phyloP scores from a whole-genome alignment of 2,888 invertebrate genomes.

The Cheilosia vernalis region DNA sequence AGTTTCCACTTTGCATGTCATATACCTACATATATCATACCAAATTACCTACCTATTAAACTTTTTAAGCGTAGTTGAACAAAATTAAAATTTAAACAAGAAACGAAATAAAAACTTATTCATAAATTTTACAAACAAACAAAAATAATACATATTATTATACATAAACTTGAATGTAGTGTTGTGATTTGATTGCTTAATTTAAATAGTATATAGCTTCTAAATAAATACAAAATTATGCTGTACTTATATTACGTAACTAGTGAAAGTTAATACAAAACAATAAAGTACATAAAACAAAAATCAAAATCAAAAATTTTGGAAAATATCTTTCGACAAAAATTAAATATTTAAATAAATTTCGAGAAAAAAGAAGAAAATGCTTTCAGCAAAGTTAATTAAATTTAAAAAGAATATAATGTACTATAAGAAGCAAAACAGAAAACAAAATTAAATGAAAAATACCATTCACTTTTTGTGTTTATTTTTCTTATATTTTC shows the following conservation, averaged over 20 bases:
- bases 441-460: slow-evolving; percentile 33
- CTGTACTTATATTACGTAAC: slow-evolving; percentile 67
- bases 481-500: slow-evolving; percentile 15
- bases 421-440: slow-evolving; percentile 14
- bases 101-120: slow-evolving; percentile 34
- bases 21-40: slow-evolving; percentile 57
- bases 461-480: slow-evolving; percentile 70
- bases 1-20: slow-evolving; percentile 58
- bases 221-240: slow-evolving; percentile 48
- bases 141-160: slow-evolving; percentile 8
- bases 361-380: slow-evolving; percentile 33
- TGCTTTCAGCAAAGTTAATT: slow-evolving; percentile 56
- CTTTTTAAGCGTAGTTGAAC: slow-evolving; percentile 67
- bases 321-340: slow-evolving; percentile 56
- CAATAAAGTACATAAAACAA: slow-evolving; percentile 66
- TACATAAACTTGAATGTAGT: slow-evolving; percentile 71
- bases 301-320: slow-evolving; percentile 69
- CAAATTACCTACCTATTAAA: slow-evolving; percentile 71
- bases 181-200: slow-evolving; percentile 75
- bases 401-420: slow-evolving; percentile 28
- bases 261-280: slow-evolving; percentile 64
- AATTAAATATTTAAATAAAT: slow-evolving; percentile 53
- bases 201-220: slow-evolving; percentile 69
- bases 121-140: slow-evolving; percentile 53
- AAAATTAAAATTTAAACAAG: slow-evolving; percentile 26